Evolutionary conservation across 2,113 vertebrate genomes (phyloP), one percentile per base, ranked within the genome.

Genomic region (Amphiprion percula): DNA sequence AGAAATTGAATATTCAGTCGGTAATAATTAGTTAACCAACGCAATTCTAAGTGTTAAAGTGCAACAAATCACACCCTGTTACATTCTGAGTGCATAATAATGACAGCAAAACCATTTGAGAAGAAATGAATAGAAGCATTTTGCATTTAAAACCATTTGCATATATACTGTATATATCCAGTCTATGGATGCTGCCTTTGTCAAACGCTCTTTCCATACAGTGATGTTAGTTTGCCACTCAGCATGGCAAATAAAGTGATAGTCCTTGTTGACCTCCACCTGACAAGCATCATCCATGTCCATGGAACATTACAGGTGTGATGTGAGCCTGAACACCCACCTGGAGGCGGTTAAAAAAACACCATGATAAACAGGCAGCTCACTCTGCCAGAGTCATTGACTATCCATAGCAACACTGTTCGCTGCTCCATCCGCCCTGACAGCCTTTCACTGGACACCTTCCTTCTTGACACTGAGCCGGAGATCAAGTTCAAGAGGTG

Each of bases 381-480:
- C 19, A 5, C 33, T 50, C 16, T 19, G 7, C 33, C 12, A 41
- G 8, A 33, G 2, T 54, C 33, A 7, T 4, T 30, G 7, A 62
- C 49, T 5, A 26, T 14, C 21, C 9, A 10, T 21, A 47, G 74
- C 26, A 28, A 63, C 15, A 58, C 26, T n/a, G 39, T 11, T 65
- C 10, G 6, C 12, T 4, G 5, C 50, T 24, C 49, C 23, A 26
- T 70, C 58, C 39, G 33, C 24, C 16, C 11, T 64, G 47, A 69
- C 59, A 54, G 58, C 26, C 37, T 64, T 44, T 66, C 26, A n/a
- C 26, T 23, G 30, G 30, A 71, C 41, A 74, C 21, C 30, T 53
- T 44, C 23, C n/a, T 56, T 30, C 28, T 11, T 39, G 55, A 74
- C 61, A 58, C 23, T 26, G 62, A 68, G 21, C 47, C 19, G 19